Evolutionary conservation across 64 coral and sea anemone species (phyloP).

Genomic region (Stichodactyla helianthus): DNA sequence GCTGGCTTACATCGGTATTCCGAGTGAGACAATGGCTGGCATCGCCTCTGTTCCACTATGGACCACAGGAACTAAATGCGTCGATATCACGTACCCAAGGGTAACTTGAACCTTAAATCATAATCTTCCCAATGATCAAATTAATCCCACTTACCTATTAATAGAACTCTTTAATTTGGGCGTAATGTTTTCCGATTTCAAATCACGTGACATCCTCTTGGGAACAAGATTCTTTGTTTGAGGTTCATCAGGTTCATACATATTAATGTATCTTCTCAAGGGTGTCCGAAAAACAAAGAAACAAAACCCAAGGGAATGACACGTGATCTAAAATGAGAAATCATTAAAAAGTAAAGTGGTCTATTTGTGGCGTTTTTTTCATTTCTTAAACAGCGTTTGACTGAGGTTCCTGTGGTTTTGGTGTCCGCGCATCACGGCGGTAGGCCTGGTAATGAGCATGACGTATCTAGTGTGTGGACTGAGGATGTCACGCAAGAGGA

Average conservation of each 20-base stretch:
- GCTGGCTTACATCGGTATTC: background rate
- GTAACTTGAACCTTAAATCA: background rate
- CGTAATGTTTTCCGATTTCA: too few species aligned
- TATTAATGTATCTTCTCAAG: too few species aligned
- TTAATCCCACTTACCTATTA: too few species aligned
- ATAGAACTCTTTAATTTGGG: too few species aligned
- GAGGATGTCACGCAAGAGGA: slow-evolving; percentile 36
- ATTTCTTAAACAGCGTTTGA: slow-evolving; percentile 9
- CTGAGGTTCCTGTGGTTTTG: slow-evolving; percentile 34
- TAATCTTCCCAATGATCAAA: background rate
- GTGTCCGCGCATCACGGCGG: slow-evolving; percentile 33
- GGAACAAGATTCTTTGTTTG: too few species aligned
- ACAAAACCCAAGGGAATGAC: too few species aligned
- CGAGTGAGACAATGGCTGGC: background rate
- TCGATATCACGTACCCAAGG: slow-evolving; percentile 7
- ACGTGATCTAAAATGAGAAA: too few species aligned
- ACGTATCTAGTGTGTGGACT: slow-evolving; percentile 52
- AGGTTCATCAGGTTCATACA: too few species aligned
- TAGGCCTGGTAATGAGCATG: slow-evolving; percentile 26
- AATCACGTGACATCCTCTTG: too few species aligned
- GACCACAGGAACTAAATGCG: slow-evolving; percentile 42
- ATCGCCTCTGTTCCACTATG: slow-evolving; percentile 13
- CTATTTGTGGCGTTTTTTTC: background rate
- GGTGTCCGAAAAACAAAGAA: too few species aligned
- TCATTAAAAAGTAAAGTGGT: background rate